Evolutionary conservation across 2,797 vertebrate species (phyloP), one percentile per base, ranked within the genome.

Genomic region (Pogonophryne albipinna): DNA sequence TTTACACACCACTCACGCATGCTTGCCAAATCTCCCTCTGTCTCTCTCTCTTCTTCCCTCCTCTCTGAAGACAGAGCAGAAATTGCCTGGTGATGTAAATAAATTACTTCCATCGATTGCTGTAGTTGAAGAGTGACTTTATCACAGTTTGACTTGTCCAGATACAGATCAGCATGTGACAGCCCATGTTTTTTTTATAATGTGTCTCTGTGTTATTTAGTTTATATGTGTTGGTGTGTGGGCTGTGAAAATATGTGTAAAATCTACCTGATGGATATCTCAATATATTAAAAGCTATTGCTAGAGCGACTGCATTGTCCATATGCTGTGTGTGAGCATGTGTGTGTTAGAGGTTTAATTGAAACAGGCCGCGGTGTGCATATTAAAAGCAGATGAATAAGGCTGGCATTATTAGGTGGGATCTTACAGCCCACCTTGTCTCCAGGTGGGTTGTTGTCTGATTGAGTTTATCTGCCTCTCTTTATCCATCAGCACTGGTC

Each of bases 61-160:
- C 83, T 82, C 84, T 79, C 85, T 82, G 85, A 91, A 92, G 92
- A 91, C 85, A 90, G 92, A 93, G 88, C 88, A 90, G 88, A 92
- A 92, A 93, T 93, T 93, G 94, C 92, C 88, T 87, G 58, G 84
- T 85, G 92, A 93, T 90, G 93, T 95, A 94, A 94, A 95, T 95
- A 94, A 95, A 95, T 95, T 92, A 95, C 94, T 94, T 95, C 86
- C 89, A 95, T 95, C 92, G 94, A 95, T 95, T 93, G 90, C 87
- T 77, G 89, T 90, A 92, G 93, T 94, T 93, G 93, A 90, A 91
- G 92, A 94, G 88, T 93, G 95, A 94, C 94, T 94, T 95, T 95
- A 96, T 95, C 94, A 84, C 91, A 87, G 88, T 93, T 94, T 91
- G 92, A 85, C 92, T 94, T 94, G 94, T 94, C 94, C 89, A 94